Base-by-base conservation (phyloP, 2,113 vertebrate genomes). In the Tragulus kanchil region DNA sequence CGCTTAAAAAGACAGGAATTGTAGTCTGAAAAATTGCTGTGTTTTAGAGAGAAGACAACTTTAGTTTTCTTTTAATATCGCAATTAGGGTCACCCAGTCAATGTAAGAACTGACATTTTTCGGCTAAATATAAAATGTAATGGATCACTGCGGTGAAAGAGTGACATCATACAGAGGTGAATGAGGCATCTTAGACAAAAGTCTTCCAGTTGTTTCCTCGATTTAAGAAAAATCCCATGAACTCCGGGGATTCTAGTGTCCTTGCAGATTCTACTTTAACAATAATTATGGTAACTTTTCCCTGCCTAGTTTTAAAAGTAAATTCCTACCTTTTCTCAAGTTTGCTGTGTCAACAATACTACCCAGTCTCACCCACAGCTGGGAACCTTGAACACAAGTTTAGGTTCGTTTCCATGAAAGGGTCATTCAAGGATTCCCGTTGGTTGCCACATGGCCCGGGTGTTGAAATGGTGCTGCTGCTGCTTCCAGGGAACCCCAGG, bases 371-470 rank as follows among this genome's bases (percentile, higher is more conserved):
- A 31, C 92, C 97, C 96, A 67, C 77, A 92, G 89, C 71, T 69
- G 71, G 85, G 96, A 62, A 69, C 90, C 69, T 58, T 36, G 71
- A 61, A 26, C 62, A 36, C 69, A 61, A 11, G 21, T 50, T 36
- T n/a, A 31, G 23, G 73, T 85, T 89, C 19, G 8, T 58, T 65
- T 64, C 75, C 58, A 1, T 31, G 83, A 42, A 78, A 89, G 42
- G 94, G 93, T 96, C 96, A 88, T 95, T 65, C 56, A 48, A 67
- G 95, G 97, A 87, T 95, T 31, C 89, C 90, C 17, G 26, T 0
- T 50, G 56, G 81, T 85, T 59, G 59, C 69, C 81, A 78, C 89
- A 50, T 36, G 3, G 28, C 69, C 90, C 31, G 2, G 3, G 36
- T 79, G 75, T 56, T 50, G 85, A 92, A 95, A 91, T 8, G 15